Conservation (phyloP, 2,888 invertebrate species). For the Ectemnius lituratus region DNA sequence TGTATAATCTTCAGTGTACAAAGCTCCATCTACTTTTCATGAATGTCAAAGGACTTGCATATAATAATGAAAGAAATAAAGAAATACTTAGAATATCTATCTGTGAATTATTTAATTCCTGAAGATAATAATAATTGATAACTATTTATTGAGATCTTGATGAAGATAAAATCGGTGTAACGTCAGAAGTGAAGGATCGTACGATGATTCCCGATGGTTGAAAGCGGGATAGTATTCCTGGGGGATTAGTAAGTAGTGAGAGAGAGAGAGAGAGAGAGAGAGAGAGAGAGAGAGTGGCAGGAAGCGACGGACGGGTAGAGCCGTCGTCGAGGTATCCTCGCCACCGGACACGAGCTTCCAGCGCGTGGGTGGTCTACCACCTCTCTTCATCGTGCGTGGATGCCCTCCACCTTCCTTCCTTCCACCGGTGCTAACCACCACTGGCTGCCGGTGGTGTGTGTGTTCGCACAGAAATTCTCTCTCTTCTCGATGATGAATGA, state of each 20-base stretch:
- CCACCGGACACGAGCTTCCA: conserved; percentile 68
- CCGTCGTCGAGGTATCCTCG: conserved; percentile 41
- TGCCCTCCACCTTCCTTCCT: conserved; percentile 29
- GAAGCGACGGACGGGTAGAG: not conserved
- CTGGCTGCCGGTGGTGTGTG: conserved; percentile 18
- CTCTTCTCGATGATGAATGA: conserved; percentile 69
- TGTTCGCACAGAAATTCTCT: conserved; percentile 50
- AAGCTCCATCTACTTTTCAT: too few relatives aligned
- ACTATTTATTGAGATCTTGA: too few relatives aligned
- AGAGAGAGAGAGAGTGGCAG: not conserved
- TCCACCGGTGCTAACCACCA: conserved; percentile 41
- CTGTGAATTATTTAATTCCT: too few relatives aligned
- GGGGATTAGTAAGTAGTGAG: not conserved
- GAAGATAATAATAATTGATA: too few relatives aligned
- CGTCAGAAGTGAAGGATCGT: too few relatives aligned
- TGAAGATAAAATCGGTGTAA: too few relatives aligned
- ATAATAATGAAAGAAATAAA: too few relatives aligned
- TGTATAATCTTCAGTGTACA: too few relatives aligned
- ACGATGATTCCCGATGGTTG: too few relatives aligned
- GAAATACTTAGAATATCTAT: too few relatives aligned
- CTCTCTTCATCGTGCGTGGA: conserved; percentile 12
- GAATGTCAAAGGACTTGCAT: too few relatives aligned
- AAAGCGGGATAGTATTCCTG: too few relatives aligned
- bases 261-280: not conserved
- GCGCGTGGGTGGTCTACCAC: conserved; percentile 72